Conservation (phyloP, 37 sponge, comb jelly and placozoan species). For the Chondrosia reniformis region DNA sequence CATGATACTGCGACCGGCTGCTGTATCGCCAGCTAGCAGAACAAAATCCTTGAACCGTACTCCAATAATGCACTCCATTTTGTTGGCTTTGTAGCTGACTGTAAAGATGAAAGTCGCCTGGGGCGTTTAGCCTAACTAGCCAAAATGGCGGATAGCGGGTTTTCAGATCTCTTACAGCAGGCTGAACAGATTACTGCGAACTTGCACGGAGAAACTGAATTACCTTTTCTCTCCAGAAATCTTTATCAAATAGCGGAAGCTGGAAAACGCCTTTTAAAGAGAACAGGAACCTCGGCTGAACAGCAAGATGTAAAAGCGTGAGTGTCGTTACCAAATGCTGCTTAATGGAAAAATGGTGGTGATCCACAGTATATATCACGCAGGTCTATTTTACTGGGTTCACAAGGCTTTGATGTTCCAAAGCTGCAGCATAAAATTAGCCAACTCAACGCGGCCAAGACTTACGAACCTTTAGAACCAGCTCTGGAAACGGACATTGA, state of each 20-base stretch:
- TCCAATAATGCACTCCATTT: slow-evolving; percentile 94
- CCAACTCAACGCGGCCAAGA: slow-evolving; percentile 84
- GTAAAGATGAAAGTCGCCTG: slow-evolving; percentile 2
- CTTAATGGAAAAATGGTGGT: no score
- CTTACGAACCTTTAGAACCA: slow-evolving; percentile 85
- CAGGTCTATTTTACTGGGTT: slow-evolving; percentile 88
- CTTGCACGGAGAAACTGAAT: slow-evolving; percentile 57
- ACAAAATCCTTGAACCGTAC: slow-evolving; percentile 80
- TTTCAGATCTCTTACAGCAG: slow-evolving; percentile 81
- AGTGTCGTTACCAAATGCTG: slow-evolving; percentile 25
- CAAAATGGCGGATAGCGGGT: slow-evolving; percentile 45
- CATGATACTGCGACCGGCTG: slow-evolving; percentile 83
- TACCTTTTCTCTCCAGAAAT: slow-evolving; percentile 89
- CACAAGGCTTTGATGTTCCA: slow-evolving; percentile 92
- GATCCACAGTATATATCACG: no score
- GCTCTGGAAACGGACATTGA: slow-evolving; percentile 76
- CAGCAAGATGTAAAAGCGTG: slow-evolving; percentile 83
- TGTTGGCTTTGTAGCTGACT: neutral
- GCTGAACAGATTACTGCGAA: slow-evolving; percentile 89
- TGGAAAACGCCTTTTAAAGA: slow-evolving; percentile 84
- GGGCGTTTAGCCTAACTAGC: neutral
- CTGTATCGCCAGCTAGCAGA: slow-evolving; percentile 89
- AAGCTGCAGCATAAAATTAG: slow-evolving; percentile 82
- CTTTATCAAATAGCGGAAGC: slow-evolving; percentile 94
- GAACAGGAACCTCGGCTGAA: slow-evolving; percentile 58